Evolutionary conservation across 1,140 invertebrate genomes (phyloP).

Genomic region (Varroa destructor): DNA sequence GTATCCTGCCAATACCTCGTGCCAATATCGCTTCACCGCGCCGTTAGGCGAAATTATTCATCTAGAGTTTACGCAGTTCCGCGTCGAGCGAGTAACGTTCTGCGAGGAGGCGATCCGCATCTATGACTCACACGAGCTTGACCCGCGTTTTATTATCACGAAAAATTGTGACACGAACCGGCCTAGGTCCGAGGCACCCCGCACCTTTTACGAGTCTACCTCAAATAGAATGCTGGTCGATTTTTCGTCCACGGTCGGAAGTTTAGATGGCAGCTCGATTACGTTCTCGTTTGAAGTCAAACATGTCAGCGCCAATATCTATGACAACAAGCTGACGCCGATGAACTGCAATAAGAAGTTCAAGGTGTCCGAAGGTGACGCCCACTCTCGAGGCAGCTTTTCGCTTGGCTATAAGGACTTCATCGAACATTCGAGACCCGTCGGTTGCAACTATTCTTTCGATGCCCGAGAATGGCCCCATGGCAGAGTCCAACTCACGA

Average conservation of each 20-base stretch:
- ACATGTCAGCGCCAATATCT: slow-evolving; percentile 31
- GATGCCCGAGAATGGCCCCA: slow-evolving; percentile 33
- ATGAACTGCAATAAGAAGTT: slow-evolving; percentile 29
- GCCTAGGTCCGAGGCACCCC: slow-evolving; percentile 30
- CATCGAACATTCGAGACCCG: slow-evolving; percentile 24
- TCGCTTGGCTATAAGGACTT: slow-evolving; percentile 27
- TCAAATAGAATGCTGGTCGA: slow-evolving; percentile 34
- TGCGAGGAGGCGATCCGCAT: slow-evolving; percentile 35
- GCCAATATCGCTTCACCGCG: slow-evolving; percentile 34
- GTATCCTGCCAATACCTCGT: slow-evolving; percentile 36
- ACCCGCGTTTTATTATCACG: slow-evolving; percentile 34
- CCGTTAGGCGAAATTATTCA: slow-evolving; percentile 32
- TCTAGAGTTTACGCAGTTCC: slow-evolving; percentile 35
- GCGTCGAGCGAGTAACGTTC: slow-evolving; percentile 34
- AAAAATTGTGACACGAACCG: slow-evolving; percentile 36
- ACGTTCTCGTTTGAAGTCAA: slow-evolving; percentile 36
- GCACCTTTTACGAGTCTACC: slow-evolving; percentile 33
- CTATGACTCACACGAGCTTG: slow-evolving; percentile 30
- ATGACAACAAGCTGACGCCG: slow-evolving; percentile 28
- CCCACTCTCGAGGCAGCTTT: slow-evolving; percentile 26
- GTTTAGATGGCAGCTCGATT: slow-evolving; percentile 35
- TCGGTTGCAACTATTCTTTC: slow-evolving; percentile 34
- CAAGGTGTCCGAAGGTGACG: background rate
- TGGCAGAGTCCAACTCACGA: slow-evolving; percentile 33
- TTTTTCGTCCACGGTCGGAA: slow-evolving; percentile 33